Percentiles rank a stretch among this genome's conserved stretches.
Evolutionary conservation across 2,797 vertebrate genomes (phyloP).

Genomic region (Anguilla megastoma): DNA sequence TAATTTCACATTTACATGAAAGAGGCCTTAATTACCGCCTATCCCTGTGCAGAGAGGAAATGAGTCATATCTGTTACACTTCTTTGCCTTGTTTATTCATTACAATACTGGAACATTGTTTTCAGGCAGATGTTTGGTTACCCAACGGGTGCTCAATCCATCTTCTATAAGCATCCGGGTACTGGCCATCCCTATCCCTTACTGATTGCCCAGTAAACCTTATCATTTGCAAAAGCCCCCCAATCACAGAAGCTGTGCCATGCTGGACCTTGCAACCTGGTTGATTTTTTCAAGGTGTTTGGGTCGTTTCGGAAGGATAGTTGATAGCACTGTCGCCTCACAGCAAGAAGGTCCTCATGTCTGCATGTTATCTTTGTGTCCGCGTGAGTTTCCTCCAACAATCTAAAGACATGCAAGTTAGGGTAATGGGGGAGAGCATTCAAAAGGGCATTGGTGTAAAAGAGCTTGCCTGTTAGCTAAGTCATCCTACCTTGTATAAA

Average conservation of each 20-base stretch:
- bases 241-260: not conserved
- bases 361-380: too few relatives aligned
- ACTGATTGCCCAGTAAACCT: not conserved
- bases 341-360: too few relatives aligned
- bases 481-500: too few relatives aligned
- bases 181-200: not conserved
- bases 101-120: conserved; percentile 24
- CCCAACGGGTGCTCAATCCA: conserved; percentile 12
- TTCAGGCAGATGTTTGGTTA: conserved; percentile 29
- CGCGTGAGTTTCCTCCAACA: too few relatives aligned
- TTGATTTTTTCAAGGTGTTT: not conserved
- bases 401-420: too few relatives aligned
- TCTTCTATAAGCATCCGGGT: conserved; percentile 14
- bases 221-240: not conserved
- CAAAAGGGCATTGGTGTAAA: too few relatives aligned
- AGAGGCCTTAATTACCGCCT: conserved; percentile 11
- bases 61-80: conserved; percentile 27
- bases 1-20: conserved; percentile 28
- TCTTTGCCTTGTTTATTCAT: conserved; percentile 25
- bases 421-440: too few relatives aligned
- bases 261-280: not conserved
- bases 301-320: not conserved
- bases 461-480: too few relatives aligned
- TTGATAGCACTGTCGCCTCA: too few relatives aligned
- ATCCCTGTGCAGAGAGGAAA: not conserved